phyloP scores from a whole-genome alignment of 1,140 invertebrate genomes.

The Stenopsyche tienmushanensis region DNA sequence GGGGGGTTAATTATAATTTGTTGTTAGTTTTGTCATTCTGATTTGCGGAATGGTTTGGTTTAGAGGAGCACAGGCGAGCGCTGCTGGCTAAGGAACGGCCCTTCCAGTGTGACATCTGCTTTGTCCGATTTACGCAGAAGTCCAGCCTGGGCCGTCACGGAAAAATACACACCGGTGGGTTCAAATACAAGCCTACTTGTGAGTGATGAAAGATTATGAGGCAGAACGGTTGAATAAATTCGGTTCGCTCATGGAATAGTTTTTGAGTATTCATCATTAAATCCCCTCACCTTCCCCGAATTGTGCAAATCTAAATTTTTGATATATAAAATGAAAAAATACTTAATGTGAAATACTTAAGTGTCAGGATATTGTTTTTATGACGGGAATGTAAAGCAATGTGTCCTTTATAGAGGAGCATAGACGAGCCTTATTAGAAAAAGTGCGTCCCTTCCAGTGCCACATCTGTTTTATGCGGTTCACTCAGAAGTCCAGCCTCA shows the following conservation, averaged over 20 bases:
- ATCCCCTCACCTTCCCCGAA: slow-evolving; percentile 46
- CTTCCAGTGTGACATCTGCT: slow-evolving; percentile 56
- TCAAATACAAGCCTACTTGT: slow-evolving; percentile 43
- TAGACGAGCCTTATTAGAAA: slow-evolving; percentile 60
- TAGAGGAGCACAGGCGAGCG: slow-evolving; percentile 50
- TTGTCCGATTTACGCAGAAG: slow-evolving; percentile 55
- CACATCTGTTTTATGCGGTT: slow-evolving; percentile 63
- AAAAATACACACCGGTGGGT: slow-evolving; percentile 52
- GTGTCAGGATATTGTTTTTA: not conserved
- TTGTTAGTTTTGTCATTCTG: slow-evolving; percentile 29
- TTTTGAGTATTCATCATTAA: slow-evolving; percentile 38
- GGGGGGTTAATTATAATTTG: slow-evolving; percentile 21
- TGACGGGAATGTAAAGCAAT: slow-evolving; percentile 37
- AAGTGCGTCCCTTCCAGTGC: slow-evolving; percentile 64
- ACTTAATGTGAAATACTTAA: slow-evolving; percentile 9
- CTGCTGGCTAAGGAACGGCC: slow-evolving; percentile 57
- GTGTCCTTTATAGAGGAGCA: slow-evolving; percentile 59
- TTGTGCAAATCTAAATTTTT: slow-evolving; percentile 37
- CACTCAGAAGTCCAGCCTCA: slow-evolving; percentile 60
- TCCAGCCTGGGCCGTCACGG: slow-evolving; percentile 51
- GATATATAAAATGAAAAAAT: not conserved
- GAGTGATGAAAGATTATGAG: slow-evolving; percentile 46
- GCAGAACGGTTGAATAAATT: slow-evolving; percentile 45
- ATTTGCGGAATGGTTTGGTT: slow-evolving; percentile 37
- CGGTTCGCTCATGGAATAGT: slow-evolving; percentile 33